phyloP scores from a whole-genome alignment of 2,797 vertebrate species.

The Lycodopsis pacificus region DNA sequence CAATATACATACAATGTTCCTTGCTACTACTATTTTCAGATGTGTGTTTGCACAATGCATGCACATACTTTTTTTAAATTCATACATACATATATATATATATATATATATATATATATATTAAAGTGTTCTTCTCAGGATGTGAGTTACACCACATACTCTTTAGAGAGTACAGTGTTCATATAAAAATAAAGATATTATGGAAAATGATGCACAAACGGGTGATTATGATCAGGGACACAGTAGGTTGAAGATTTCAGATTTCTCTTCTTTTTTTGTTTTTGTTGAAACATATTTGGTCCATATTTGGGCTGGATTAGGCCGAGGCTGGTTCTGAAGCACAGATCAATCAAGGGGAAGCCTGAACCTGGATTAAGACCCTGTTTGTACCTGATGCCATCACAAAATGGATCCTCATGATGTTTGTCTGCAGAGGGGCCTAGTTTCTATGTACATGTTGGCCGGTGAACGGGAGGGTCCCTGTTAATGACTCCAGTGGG shows the following conservation, averaged over 20 bases:
- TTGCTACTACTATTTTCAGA: constrained; percentile 62
- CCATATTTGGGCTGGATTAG: constrained; percentile 73
- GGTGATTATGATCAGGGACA: constrained; percentile 67
- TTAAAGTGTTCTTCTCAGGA: constrained; percentile 57
- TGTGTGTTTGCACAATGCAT: constrained; percentile 72
- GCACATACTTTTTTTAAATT: constrained; percentile 52
- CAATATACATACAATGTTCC: constrained; percentile 45
- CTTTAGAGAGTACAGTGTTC: constrained; percentile 68
- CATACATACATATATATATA: not conserved
- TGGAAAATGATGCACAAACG: constrained; percentile 77
- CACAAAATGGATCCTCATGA: constrained; percentile 72
- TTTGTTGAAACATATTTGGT: constrained; percentile 69
- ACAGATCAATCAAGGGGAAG: constrained; percentile 65
- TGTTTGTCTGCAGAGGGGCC: constrained; percentile 61
- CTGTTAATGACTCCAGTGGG: constrained; percentile 41
- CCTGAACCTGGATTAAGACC: constrained; percentile 81
- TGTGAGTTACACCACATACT: constrained; percentile 64
- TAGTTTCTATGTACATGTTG: constrained; percentile 72
- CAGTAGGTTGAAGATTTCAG: constrained; percentile 60
- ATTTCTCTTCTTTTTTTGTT: constrained; percentile 42
- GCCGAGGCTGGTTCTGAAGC: constrained; percentile 76
- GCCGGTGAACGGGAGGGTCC: constrained; percentile 49
- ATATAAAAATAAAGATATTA: constrained; percentile 84
- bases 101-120: constrained; percentile 31
- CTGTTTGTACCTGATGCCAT: constrained; percentile 80